A percentile compares a stretch with the other conserved stretches of the same genome.
Evolutionary conservation across 1,140 invertebrate species (phyloP).

Genomic region (Andrena cerasifolii): DNA sequence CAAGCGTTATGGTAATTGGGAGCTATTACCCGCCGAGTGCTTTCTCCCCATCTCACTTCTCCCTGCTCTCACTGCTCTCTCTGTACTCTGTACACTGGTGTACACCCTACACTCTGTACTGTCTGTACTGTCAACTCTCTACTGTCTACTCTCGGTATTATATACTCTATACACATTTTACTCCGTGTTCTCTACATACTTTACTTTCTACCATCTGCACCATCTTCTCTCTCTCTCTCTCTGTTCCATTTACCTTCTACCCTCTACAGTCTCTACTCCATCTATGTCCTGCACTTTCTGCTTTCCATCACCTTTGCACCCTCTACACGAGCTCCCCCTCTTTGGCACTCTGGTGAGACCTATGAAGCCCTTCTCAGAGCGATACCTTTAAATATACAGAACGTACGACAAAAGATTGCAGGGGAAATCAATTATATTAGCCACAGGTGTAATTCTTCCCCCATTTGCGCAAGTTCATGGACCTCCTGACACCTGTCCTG

Average conservation of each 20-base stretch:
- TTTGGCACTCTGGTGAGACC: too few relatives aligned
- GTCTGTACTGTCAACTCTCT: background rate
- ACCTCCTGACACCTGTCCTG: too few relatives aligned
- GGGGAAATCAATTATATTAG: too few relatives aligned
- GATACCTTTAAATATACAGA: too few relatives aligned
- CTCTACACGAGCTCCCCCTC: too few relatives aligned
- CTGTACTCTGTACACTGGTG: background rate
- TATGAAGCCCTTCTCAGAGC: too few relatives aligned
- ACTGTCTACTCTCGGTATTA: background rate
- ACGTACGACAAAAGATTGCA: too few relatives aligned
- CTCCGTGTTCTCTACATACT: conserved; percentile 13
- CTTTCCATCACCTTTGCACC: too few relatives aligned
- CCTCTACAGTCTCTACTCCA: background rate
- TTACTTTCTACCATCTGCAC: background rate
- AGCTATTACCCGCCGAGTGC: conserved; percentile 70
- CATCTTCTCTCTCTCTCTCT: background rate
- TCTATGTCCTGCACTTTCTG: background rate
- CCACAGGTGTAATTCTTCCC: too few relatives aligned
- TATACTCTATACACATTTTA: too few relatives aligned
- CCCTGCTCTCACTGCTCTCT: conserved; percentile 1
- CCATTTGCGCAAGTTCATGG: too few relatives aligned
- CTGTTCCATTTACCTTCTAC: too few relatives aligned
- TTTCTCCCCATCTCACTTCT: conserved; percentile 23
- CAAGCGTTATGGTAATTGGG: conserved; percentile 77
- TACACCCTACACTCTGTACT: conserved; percentile 1